Evolutionary conservation across 53 echinoderm and acorn worm genomes (phyloP).

Genomic region (Paracentrotus lividus): DNA sequence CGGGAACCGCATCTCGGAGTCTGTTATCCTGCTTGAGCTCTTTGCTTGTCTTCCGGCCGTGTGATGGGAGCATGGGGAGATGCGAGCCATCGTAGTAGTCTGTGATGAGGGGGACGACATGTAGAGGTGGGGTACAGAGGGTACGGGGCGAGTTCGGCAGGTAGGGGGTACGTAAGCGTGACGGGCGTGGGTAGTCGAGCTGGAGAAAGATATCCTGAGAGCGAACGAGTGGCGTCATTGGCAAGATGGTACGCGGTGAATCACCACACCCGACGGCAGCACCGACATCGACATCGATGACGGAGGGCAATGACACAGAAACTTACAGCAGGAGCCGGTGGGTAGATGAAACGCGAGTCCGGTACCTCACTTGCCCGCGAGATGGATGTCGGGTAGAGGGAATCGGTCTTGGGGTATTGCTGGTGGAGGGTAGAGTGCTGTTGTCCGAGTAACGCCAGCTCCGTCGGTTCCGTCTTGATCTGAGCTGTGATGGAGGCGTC

Average conservation of each 20-base stretch:
- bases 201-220: constrained; percentile 79
- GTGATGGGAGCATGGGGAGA: constrained; percentile 86
- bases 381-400: constrained; percentile 36
- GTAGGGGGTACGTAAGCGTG: constrained; percentile 85
- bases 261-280: constrained; percentile 77
- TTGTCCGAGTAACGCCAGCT: constrained; percentile 51
- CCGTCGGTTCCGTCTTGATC: constrained; percentile 57
- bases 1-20: constrained; percentile 50
- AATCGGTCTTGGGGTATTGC: constrained; percentile 45
- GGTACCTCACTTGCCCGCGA: constrained; percentile 41
- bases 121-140: constrained; percentile 98
- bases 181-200: constrained; percentile 93
- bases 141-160: no score
- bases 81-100: constrained; percentile 75
- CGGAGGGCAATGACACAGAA: constrained; percentile 61
- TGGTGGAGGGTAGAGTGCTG: constrained; percentile 9
- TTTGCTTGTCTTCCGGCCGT: constrained; percentile 73
- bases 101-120: constrained; percentile 90
- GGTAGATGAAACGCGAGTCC: constrained; percentile 91
- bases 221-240: constrained; percentile 81
- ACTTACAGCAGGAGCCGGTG: constrained; percentile 60
- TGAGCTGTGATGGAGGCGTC: constrained; percentile 21
- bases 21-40: constrained; percentile 73
- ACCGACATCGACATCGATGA: constrained; percentile 80
- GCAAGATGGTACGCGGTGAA: constrained; percentile 82